These are phyloP conservation scores for Bucorvus abyssinicus DNA, from an alignment of 2,797 vertebrate species.

Conservation along the genomic window DNA sequence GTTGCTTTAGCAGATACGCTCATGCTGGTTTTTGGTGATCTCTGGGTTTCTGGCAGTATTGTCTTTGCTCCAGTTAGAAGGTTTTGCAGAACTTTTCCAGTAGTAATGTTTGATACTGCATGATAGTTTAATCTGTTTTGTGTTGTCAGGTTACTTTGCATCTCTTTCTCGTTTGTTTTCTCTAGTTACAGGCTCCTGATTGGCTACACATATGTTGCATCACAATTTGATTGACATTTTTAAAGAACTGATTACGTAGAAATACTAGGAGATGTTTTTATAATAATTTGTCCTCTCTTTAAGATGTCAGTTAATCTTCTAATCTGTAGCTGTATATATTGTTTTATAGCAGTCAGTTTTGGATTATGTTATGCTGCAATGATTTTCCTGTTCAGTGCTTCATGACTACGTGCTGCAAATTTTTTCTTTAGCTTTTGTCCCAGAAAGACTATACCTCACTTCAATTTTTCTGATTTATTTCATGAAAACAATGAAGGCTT, in stretches of 20 bases:
- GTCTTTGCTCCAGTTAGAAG: background rate
- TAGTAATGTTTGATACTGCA: background rate
- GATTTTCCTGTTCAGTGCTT: background rate
- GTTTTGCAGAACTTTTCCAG: background rate
- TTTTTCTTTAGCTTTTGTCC: background rate
- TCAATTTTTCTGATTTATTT: background rate
- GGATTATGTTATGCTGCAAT: background rate
- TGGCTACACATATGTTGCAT: background rate
- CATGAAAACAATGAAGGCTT: background rate
- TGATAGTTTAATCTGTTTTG: background rate
- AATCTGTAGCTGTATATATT: background rate
- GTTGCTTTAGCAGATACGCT: background rate
- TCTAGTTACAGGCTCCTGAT: background rate
- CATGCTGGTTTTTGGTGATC: background rate
- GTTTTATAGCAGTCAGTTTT: background rate
- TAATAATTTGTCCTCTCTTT: background rate
- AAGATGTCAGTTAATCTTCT: background rate
- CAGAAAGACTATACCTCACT: background rate
- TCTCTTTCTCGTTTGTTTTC: background rate
- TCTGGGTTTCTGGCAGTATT: background rate
- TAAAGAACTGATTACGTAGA: background rate
- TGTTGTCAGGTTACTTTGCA: background rate
- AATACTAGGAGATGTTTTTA: background rate
- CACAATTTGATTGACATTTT: background rate
- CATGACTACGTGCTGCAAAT: background rate